These are phyloP conservation scores for Zaprionus camerounensis DNA, from an alignment of 1,140 invertebrate genomes.

Conservation along the genomic window DNA sequence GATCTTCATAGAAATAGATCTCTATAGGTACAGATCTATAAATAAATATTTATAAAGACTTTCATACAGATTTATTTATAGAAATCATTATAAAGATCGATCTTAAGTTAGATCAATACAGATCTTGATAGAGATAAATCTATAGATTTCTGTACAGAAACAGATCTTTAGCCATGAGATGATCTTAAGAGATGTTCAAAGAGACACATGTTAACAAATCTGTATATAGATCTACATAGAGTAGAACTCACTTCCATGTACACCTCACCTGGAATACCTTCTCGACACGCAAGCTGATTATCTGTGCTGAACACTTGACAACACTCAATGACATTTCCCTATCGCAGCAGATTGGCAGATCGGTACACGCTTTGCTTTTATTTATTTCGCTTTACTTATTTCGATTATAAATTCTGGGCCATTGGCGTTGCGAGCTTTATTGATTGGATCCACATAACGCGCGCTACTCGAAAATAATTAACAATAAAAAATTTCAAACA, in stretches of 20 bases:
- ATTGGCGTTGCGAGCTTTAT: conserved; percentile 55
- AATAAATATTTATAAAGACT: too few species aligned
- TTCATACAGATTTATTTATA: too few species aligned
- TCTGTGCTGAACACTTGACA: background rate
- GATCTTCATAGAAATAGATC: too few species aligned
- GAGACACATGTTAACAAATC: background rate
- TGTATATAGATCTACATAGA: background rate
- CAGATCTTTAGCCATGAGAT: too few species aligned
- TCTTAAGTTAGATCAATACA: too few species aligned
- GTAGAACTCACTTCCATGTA: background rate
- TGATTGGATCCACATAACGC: conserved; percentile 69
- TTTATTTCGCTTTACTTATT: background rate
- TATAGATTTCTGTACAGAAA: too few species aligned
- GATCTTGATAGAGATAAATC: too few species aligned
- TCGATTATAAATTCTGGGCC: conserved; percentile 42
- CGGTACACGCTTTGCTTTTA: background rate
- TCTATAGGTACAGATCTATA: too few species aligned
- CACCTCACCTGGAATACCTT: background rate
- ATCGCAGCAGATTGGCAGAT: background rate
- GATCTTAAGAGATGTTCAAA: background rate
- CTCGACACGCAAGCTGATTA: background rate
- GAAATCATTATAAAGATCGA: too few species aligned
- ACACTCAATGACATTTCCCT: background rate
- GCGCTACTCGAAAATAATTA: conserved; percentile 60
- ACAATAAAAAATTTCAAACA: conserved; percentile 80